Evolutionary conservation across 2,888 invertebrate genomes (phyloP).

Genomic region (Heliconius ethilla): DNA sequence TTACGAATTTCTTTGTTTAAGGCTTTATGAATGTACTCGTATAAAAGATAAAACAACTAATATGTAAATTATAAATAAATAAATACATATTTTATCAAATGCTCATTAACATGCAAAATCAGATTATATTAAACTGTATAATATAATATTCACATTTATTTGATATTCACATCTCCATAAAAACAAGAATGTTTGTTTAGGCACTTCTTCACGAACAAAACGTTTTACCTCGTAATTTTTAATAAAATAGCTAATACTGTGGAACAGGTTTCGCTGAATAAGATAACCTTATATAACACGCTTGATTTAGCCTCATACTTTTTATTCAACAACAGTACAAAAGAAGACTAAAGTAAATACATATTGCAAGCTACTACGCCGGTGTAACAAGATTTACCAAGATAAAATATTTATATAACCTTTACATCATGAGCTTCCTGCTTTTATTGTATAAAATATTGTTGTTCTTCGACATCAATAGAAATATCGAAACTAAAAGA

Average conservation of each 20-base stretch:
- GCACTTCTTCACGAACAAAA: conserved; percentile 26
- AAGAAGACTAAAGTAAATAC: conserved; percentile 30
- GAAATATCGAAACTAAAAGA: background rate
- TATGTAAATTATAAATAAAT: background rate
- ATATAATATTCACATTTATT: background rate
- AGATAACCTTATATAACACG: conserved; percentile 36
- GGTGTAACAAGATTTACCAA: conserved; percentile 25
- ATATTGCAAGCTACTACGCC: conserved; percentile 21
- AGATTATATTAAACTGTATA: background rate
- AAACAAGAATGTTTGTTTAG: conserved; percentile 26
- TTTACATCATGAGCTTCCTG: conserved; percentile 23
- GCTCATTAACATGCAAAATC: background rate
- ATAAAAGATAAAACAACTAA: background rate
- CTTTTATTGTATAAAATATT: conserved; percentile 20
- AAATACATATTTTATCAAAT: background rate
- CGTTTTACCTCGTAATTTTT: conserved; percentile 32
- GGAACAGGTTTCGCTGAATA: conserved; percentile 32
- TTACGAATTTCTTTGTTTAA: background rate
- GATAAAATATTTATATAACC: conserved; percentile 28
- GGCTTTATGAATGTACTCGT: background rate
- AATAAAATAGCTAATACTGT: conserved; percentile 30
- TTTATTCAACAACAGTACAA: conserved; percentile 33
- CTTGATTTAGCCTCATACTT: conserved; percentile 34
- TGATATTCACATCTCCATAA: background rate
- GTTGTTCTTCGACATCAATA: conserved; percentile 5